Evolutionary conservation across 2,888 invertebrate species (phyloP).

Genomic region (Cheilosia vulpina): DNA sequence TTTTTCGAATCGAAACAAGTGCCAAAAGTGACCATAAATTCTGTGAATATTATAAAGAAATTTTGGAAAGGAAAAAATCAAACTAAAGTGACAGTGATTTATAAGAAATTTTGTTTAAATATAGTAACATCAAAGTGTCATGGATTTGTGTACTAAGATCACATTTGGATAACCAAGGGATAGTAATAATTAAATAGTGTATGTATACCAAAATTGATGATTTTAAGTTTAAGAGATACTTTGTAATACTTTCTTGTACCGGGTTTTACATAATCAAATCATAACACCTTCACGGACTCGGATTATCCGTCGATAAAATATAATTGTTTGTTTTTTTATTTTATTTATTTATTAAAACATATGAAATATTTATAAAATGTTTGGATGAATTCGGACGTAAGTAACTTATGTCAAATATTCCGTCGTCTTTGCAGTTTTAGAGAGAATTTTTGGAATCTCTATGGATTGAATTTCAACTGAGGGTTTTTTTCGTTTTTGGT

Average conservation of each 20-base stretch:
- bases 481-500: too few relatives aligned
- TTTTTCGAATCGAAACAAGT: constrained; percentile 19
- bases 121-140: not conserved
- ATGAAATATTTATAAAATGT: too few relatives aligned
- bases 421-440: too few relatives aligned
- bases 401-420: too few relatives aligned
- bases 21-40: constrained; percentile 9
- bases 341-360: too few relatives aligned
- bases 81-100: not conserved
- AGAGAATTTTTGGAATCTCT: too few relatives aligned
- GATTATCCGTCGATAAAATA: too few relatives aligned
- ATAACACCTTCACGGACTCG: too few relatives aligned
- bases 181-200: not conserved
- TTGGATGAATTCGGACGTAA: too few relatives aligned
- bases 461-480: too few relatives aligned
- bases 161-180: constrained; percentile 13
- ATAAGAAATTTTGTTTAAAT: not conserved
- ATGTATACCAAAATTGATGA: not conserved
- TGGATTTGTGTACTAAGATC: constrained; percentile 16
- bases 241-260: too few relatives aligned
- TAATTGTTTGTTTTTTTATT: too few relatives aligned
- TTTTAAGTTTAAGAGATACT: not conserved
- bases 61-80: not conserved
- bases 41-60: constrained; percentile 1
- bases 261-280: not conserved